Evolutionary conservation across 2,797 vertebrate genomes (phyloP).

Genomic region (Margarornis squamiger): DNA sequence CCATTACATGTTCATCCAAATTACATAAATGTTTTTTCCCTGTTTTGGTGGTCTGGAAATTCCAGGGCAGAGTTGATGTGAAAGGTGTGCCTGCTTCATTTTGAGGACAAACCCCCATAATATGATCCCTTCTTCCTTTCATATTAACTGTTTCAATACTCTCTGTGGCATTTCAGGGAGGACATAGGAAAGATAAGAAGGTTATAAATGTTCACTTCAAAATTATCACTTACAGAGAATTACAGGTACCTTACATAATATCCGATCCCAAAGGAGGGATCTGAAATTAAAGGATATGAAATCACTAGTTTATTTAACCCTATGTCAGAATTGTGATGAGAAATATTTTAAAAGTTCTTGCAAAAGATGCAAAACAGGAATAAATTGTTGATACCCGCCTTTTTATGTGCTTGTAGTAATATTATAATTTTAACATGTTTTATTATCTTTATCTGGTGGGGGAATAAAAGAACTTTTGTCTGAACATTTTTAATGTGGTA

Average conservation of each 20-base stretch:
- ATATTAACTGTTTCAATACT: background rate
- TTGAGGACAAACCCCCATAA: background rate
- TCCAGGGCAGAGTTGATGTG: background rate
- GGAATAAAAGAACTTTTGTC: background rate
- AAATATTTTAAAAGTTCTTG: background rate
- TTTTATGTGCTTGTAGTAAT: background rate
- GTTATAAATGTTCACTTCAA: background rate
- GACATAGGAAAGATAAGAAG: background rate
- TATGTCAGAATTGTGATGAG: background rate
- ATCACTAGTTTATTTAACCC: background rate
- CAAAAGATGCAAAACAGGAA: background rate
- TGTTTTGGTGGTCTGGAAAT: background rate
- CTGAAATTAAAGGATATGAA: background rate
- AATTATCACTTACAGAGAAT: background rate
- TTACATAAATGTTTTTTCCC: accelerated
- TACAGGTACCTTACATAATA: background rate
- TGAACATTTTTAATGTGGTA: background rate
- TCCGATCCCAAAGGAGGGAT: background rate
- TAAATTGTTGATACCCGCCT: background rate
- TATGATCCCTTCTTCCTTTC: background rate
- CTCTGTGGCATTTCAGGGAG: background rate
- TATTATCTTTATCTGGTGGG: background rate
- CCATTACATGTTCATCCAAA: background rate
- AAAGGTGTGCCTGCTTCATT: background rate
- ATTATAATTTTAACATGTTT: background rate